Percentiles rank a stretch among this genome's conserved stretches.
Conservation (phyloP, 2,113 vertebrate genomes). For the Meles meles region DNA sequence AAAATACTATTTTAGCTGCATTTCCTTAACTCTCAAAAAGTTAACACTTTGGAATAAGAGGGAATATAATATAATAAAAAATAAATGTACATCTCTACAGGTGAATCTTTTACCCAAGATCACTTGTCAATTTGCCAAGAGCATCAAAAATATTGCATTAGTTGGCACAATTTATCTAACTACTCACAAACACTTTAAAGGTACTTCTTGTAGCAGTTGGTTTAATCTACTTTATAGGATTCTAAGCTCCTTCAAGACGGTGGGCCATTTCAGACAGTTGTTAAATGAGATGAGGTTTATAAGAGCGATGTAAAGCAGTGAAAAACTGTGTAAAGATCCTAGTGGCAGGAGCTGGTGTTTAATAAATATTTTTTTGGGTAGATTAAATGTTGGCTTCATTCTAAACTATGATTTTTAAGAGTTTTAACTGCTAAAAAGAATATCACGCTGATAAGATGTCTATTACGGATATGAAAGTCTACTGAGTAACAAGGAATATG, state of each 20-base stretch:
- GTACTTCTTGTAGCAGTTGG: neutral
- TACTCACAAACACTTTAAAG: neutral
- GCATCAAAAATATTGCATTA: neutral
- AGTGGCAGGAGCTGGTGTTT: conserved; percentile 33
- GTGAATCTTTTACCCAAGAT: neutral
- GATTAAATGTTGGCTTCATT: conserved; percentile 54
- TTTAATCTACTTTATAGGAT: conserved; percentile 22
- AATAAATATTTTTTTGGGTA: conserved; percentile 63
- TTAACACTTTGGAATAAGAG: neutral
- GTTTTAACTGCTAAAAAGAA: conserved; percentile 38
- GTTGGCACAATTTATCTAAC: neutral
- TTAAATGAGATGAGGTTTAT: conserved; percentile 29
- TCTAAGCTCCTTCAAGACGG: neutral
- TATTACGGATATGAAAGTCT: conserved; percentile 29
- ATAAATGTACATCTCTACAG: neutral
- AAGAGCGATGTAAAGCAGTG: conserved; percentile 25
- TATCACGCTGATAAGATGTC: conserved; percentile 39
- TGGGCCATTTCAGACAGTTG: conserved; percentile 7
- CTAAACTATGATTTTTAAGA: conserved; percentile 49
- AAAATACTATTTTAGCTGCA: neutral
- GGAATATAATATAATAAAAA: neutral
- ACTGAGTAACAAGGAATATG: conserved; percentile 39
- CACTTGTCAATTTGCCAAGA: neutral
- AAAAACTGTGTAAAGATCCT: conserved; percentile 20
- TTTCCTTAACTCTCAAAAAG: neutral